Conservation (phyloP, 1,140 invertebrate genomes). For the Megalonaias nervosa region DNA sequence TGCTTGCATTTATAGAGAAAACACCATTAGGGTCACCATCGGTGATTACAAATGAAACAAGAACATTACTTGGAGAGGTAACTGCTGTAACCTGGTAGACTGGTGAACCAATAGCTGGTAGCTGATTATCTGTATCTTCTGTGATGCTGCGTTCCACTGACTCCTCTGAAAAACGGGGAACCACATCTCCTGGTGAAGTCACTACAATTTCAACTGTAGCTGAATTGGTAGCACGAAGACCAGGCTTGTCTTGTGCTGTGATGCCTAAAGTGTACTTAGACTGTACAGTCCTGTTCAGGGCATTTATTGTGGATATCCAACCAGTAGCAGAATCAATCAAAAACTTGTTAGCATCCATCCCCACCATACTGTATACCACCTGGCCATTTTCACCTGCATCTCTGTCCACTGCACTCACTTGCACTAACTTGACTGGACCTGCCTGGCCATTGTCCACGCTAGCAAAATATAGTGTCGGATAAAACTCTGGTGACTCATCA, state of each 20-base stretch:
- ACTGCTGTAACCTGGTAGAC: constrained; percentile 83
- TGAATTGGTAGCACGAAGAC: constrained; percentile 27
- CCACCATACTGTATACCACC: constrained; percentile 55
- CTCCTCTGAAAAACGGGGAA: constrained; percentile 60
- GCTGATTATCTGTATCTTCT: constrained; percentile 79
- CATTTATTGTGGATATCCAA: constrained; percentile 43
- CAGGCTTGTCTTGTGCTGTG: constrained; percentile 45
- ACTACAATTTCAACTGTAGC: constrained; percentile 56
- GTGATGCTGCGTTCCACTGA: constrained; percentile 85
- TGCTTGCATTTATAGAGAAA: constrained; percentile 68
- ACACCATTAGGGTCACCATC: constrained; percentile 76
- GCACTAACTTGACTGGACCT: constrained; percentile 75
- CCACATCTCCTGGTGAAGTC: constrained; percentile 37
- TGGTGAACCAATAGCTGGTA: constrained; percentile 76
- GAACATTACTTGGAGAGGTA: constrained; percentile 57
- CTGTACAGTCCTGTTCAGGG: constrained; percentile 18
- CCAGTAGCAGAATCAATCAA: constrained; percentile 49
- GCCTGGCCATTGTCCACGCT: constrained; percentile 84
- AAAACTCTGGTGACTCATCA: constrained; percentile 94
- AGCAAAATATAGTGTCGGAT: constrained; percentile 67
- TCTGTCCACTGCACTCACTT: constrained; percentile 83
- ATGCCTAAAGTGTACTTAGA: constrained; percentile 45
- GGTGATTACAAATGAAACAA: constrained; percentile 84
- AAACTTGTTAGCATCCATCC: constrained; percentile 49
- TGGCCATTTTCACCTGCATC: constrained; percentile 86